Base-by-base conservation (phyloP, 23 tunicate genomes). In the Aplidium turbinatum region DNA sequence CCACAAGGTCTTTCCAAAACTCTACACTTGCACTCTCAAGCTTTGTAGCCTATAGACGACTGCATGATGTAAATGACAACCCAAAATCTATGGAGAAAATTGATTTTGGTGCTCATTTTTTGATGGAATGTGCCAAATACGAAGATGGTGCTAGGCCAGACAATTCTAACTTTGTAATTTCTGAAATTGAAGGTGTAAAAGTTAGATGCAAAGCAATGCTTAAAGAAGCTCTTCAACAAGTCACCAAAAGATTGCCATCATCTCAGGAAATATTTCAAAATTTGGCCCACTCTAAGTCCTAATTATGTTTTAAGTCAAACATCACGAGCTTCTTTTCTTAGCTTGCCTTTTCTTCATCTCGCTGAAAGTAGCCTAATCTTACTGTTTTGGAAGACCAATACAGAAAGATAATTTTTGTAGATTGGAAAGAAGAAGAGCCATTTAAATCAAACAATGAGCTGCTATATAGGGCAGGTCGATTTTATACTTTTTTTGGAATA, bases 51-150 rank as follows among this genome's bases (percentile, higher is more conserved):
- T n/a, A n/a, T 13, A 47, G 24, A 20, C 23, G 36, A 48, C 19
- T 70, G 11, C 47, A 70, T 70, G 58, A 46, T 70, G 20, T 35
- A 3, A 48, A 13, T 21, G 58, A 45, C 21, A 47, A 47, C 20
- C 19, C 6, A 70, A 70, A 75, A 38, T 9, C 19, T 16, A 21
- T 58, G n/a, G 3, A 38, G 4, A 33, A 75, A 19, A 56, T 75
- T 13, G 70, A 75, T 39, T 58, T 75, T 57, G 69, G 82, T 0
- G 21, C 31, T 11, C 61, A 76, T 11, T 76, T 76, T 31, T 30
- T 75, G 35, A n/a, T n/a, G n/a, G n/a, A n/a, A n/a, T n/a, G n/a
- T n/a, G n/a, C n/a, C n/a, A n/a, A n/a, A n/a, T n/a, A n/a, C n/a
- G n/a, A n/a, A n/a, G n/a, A n/a, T n/a, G n/a, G n/a, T n/a, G n/a